phyloP scores from a whole-genome alignment of 2,888 invertebrate species.

The Trichopria drosophilae region DNA sequence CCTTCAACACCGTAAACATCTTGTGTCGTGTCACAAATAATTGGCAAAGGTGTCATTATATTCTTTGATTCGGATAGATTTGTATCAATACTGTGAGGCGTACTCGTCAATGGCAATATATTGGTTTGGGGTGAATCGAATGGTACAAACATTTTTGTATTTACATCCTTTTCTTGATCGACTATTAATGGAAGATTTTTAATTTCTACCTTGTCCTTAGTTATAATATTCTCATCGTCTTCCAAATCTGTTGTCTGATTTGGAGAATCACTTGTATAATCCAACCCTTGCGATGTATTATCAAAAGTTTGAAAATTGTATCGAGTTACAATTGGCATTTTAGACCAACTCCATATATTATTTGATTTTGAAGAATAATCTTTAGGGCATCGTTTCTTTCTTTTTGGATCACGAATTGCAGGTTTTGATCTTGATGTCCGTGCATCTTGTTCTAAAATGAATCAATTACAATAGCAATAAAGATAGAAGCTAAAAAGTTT shows the following conservation, averaged over 20 bases:
- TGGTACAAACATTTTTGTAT: too few relatives aligned
- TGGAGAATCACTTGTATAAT: not conserved
- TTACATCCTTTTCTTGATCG: too few relatives aligned
- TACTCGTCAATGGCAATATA: too few relatives aligned
- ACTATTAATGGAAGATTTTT: constrained; percentile 17
- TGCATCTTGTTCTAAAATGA: too few relatives aligned
- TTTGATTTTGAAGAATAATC: constrained; percentile 38
- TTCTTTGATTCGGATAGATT: too few relatives aligned
- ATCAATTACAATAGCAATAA: too few relatives aligned
- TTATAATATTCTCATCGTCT: constrained; percentile 16
- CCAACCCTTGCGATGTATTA: constrained; percentile 23
- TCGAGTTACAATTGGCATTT: constrained; percentile 51
- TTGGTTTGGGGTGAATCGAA: too few relatives aligned
- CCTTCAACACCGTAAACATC: constrained; percentile 35
- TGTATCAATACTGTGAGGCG: too few relatives aligned
- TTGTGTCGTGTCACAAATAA: too few relatives aligned
- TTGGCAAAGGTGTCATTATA: too few relatives aligned
- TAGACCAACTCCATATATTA: constrained; percentile 49
- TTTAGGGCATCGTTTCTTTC: constrained; percentile 40
- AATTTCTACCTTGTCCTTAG: not conserved
- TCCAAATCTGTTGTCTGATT: not conserved
- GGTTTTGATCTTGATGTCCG: too few relatives aligned
- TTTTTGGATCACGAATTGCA: constrained; percentile 37
- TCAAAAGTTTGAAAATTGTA: constrained; percentile 43
- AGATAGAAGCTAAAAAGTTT: too few relatives aligned